Evolutionary conservation across 2,113 vertebrate species (phyloP).

Genomic region (Poeciliopsis retropinna): DNA sequence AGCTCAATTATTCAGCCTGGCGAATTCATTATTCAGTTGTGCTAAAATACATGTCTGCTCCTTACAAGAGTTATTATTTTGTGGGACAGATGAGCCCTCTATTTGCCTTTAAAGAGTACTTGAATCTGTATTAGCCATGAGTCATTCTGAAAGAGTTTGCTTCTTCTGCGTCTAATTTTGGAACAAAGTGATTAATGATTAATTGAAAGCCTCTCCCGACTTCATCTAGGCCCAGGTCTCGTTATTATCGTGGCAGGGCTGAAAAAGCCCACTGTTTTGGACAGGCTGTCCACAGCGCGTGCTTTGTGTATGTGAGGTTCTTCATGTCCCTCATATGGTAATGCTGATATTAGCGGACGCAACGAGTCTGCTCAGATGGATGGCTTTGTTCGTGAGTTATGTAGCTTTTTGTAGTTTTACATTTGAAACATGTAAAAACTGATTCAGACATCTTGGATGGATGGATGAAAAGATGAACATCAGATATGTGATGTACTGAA

Average conservation of each 20-base stretch:
- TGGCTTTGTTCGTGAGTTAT: background rate
- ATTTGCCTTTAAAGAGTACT: constrained; percentile 20
- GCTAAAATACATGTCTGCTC: constrained; percentile 24
- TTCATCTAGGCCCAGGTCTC: background rate
- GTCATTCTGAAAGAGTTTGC: constrained; percentile 12
- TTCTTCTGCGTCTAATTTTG: constrained; percentile 19
- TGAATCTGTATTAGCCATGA: constrained; percentile 21
- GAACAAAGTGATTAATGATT: background rate
- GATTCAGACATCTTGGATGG: too few species aligned
- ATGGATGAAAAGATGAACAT: too few species aligned
- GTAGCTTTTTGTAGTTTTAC: too few species aligned
- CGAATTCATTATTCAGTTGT: constrained; percentile 38
- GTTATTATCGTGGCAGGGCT: background rate
- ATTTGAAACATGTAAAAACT: too few species aligned
- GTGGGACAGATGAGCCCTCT: background rate
- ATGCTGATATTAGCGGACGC: constrained; percentile 25
- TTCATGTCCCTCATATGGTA: background rate
- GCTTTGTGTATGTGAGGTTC: constrained; percentile 18
- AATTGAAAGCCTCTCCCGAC: constrained; percentile 18
- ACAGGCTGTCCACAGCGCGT: constrained; percentile 8
- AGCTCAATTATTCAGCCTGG: constrained; percentile 44
- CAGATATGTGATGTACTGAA: too few species aligned
- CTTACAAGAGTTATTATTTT: constrained; percentile 21
- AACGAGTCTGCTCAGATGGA: constrained; percentile 4
- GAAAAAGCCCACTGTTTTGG: constrained; percentile 18